Conservation (phyloP, 1,140 invertebrate genomes). For the Euwallacea fornicatus region DNA sequence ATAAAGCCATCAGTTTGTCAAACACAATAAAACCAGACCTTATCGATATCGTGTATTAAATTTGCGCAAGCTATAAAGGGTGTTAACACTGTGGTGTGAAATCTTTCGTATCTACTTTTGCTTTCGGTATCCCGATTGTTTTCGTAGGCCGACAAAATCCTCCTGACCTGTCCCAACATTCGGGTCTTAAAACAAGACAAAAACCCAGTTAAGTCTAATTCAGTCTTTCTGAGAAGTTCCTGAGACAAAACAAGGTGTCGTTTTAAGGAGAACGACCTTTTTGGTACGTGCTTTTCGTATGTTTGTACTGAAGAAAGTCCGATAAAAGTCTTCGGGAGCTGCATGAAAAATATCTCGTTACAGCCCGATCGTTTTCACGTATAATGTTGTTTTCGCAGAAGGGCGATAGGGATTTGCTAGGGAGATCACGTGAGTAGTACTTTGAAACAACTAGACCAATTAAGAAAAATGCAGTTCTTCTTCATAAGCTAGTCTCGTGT, state of each 20-base stretch:
- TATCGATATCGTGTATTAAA: slow-evolving; percentile 28
- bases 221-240: slow-evolving; percentile 8
- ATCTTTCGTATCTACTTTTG: slow-evolving; percentile 5
- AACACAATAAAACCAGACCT: slow-evolving; percentile 23
- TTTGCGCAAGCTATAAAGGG: slow-evolving; percentile 5
- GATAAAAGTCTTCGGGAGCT: slow-evolving; percentile 14
- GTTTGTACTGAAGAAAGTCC: slow-evolving; percentile 3
- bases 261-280: slow-evolving; percentile 24
- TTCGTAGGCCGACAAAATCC: neutral
- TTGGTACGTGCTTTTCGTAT: slow-evolving; percentile 18
- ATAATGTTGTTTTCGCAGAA: slow-evolving; percentile 17
- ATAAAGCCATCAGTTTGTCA: slow-evolving; percentile 17
- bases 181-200: neutral
- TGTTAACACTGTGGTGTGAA: slow-evolving; percentile 20
- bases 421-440: neutral
- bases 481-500: too few relatives aligned
- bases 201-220: slow-evolving; percentile 9
- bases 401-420: neutral
- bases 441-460: neutral
- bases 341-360: slow-evolving; percentile 10
- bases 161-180: neutral
- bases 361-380: slow-evolving; percentile 8
- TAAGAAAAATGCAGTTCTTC: too few relatives aligned
- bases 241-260: slow-evolving; percentile 23
- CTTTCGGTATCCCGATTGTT: neutral